A percentile compares a stretch with the other conserved stretches of the same genome.
Evolutionary conservation across 2,888 invertebrate genomes (phyloP).

Genomic region (Amphipyra berbera): DNA sequence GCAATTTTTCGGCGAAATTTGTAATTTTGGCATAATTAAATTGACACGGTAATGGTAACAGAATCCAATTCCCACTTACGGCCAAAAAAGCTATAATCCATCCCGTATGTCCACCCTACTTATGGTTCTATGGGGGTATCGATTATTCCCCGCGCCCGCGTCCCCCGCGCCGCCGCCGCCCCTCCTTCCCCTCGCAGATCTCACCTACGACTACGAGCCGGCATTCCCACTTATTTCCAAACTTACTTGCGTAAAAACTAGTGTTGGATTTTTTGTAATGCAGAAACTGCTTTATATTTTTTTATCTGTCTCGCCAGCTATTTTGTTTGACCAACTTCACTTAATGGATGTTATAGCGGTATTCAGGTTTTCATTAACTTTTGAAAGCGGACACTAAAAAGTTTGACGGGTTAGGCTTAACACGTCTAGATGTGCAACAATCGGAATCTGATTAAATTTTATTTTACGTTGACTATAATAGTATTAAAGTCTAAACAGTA

Average conservation of each 20-base stretch:
- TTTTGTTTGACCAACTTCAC: constrained; percentile 38
- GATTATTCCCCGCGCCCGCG: constrained; percentile 73
- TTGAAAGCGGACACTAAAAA: constrained; percentile 22
- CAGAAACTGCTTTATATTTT: constrained; percentile 36
- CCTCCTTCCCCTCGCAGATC: constrained; percentile 61
- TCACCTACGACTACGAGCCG: constrained; percentile 61
- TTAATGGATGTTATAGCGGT: constrained; percentile 20
- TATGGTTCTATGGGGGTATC: constrained; percentile 86
- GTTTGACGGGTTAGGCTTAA: constrained; percentile 1
- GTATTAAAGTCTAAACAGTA: too few species aligned
- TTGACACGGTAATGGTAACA: constrained; percentile 15
- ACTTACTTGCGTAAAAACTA: constrained; percentile 57
- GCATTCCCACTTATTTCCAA: constrained; percentile 62
- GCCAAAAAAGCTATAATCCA: constrained; percentile 76
- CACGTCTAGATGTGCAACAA: not conserved
- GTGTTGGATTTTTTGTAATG: constrained; percentile 45
- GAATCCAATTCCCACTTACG: constrained; percentile 62
- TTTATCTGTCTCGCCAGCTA: constrained; percentile 24
- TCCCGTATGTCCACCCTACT: constrained; percentile 83
- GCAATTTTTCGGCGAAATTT: not conserved
- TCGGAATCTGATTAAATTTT: not conserved
- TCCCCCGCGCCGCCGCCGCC: constrained; percentile 32
- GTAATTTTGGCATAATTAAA: constrained; percentile 4
- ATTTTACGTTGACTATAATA: not conserved
- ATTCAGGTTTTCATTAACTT: constrained; percentile 39